These are phyloP conservation scores for Morpho helenor DNA, from an alignment of 2,888 invertebrate genomes.

Conservation along the genomic window DNA sequence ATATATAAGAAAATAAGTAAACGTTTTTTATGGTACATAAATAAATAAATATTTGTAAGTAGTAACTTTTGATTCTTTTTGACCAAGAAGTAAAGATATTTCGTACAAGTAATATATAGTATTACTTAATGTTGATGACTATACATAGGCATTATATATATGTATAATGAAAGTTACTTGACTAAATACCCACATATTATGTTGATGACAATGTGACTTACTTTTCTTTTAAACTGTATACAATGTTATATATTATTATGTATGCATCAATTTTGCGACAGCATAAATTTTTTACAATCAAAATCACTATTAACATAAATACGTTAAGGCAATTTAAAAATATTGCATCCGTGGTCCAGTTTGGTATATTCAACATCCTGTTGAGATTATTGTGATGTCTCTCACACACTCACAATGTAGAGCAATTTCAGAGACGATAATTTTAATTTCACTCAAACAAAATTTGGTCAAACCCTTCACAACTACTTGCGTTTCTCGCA, in stretches of 20 bases:
- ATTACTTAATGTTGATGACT: too few relatives aligned
- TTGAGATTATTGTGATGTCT: background rate
- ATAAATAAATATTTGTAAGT: too few relatives aligned
- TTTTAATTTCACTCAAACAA: slow-evolving; percentile 34
- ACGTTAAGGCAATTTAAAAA: slow-evolving; percentile 7
- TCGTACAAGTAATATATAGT: too few relatives aligned
- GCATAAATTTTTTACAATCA: slow-evolving; percentile 4
- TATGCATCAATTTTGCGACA: background rate
- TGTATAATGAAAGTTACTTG: too few relatives aligned
- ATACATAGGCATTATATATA: too few relatives aligned
- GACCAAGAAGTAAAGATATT: too few relatives aligned
- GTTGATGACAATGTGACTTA: too few relatives aligned
- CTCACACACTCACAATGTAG: slow-evolving; percentile 3
- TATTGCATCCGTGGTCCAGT: slow-evolving; percentile 14
- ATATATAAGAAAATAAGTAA: too few relatives aligned
- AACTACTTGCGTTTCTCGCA: slow-evolving; percentile 35
- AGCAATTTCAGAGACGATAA: slow-evolving; percentile 18
- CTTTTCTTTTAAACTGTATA: background rate
- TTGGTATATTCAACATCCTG: slow-evolving; percentile 16
- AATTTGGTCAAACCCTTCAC: slow-evolving; percentile 42
- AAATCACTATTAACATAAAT: slow-evolving; percentile 9
- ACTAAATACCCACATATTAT: too few relatives aligned
- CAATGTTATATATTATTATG: background rate
- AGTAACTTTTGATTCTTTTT: too few relatives aligned
- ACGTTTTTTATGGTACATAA: too few relatives aligned